Conservation (phyloP, 2,888 invertebrate species). For the Phyto melanocephala region DNA sequence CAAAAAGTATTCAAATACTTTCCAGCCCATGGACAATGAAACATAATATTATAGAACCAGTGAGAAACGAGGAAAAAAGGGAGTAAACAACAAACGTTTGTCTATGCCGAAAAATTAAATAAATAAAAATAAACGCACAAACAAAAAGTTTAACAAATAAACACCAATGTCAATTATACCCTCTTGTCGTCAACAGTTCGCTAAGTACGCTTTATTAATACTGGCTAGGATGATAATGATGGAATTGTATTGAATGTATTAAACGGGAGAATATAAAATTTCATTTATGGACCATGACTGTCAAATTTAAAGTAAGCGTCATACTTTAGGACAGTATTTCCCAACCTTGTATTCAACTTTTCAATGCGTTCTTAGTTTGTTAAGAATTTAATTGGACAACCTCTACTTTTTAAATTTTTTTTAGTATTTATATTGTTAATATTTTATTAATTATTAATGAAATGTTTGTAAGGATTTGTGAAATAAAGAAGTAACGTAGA, state of each 20-base stretch:
- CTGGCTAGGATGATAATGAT: slow-evolving; percentile 4
- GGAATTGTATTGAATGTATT: slow-evolving; percentile 20
- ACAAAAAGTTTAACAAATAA: slow-evolving; percentile 23
- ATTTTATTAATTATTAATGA: no score
- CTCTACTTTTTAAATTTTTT: neutral
- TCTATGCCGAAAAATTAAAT: no score
- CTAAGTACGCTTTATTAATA: slow-evolving; percentile 19
- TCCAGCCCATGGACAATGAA: slow-evolving; percentile 5
- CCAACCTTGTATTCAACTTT: no score
- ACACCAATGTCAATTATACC: slow-evolving; percentile 26
- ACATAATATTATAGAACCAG: neutral
- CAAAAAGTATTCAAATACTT: slow-evolving; percentile 21
- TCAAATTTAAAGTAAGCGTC: no score
- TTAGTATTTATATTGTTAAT: no score
- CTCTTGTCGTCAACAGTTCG: neutral
- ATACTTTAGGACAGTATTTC: no score
- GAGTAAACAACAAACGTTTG: no score
- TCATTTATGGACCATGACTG: neutral
- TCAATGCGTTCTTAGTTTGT: no score
- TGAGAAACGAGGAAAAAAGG: neutral
- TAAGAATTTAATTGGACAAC: no score
- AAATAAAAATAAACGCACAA: no score
- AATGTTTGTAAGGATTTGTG: no score
- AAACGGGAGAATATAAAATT: slow-evolving; percentile 15
- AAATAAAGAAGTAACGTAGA: no score